A percentile compares a stretch with the other conserved stretches of the same genome.
Evolutionary conservation across 2,888 invertebrate species (phyloP).

Genomic region (Cepaea hortensis): DNA sequence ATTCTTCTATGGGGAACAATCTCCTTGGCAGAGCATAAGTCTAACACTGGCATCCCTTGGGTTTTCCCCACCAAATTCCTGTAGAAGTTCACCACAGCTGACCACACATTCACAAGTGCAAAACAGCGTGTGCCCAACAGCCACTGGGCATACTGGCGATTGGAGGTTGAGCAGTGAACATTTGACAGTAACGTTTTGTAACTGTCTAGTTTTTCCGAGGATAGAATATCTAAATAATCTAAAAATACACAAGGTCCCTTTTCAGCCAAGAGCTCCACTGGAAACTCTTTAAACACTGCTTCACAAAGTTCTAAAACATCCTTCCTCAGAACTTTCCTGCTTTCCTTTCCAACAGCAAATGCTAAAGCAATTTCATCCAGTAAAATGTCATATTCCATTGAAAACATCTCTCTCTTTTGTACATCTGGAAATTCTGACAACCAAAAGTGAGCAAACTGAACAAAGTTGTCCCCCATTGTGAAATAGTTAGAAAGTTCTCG

Average conservation of each 20-base stretch:
- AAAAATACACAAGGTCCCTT: conserved; percentile 71
- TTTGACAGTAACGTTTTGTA: conserved; percentile 73
- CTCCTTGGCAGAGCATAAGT: conserved; percentile 44
- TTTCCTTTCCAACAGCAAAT: conserved; percentile 70
- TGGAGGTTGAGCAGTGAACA: conserved; percentile 72
- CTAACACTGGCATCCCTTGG: conserved; percentile 47
- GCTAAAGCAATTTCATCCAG: conserved; percentile 71
- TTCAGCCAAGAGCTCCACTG: conserved; percentile 66
- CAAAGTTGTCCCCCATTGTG: conserved; percentile 70
- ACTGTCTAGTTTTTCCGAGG: conserved; percentile 66
- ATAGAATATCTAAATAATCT: conserved; percentile 71
- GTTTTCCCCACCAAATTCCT: conserved; percentile 58
- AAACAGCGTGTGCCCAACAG: conserved; percentile 72
- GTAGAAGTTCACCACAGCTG: conserved; percentile 73
- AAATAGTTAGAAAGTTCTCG: conserved; percentile 68
- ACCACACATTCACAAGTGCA: conserved; percentile 73
- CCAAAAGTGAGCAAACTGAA: conserved; percentile 75
- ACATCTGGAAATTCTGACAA: conserved; percentile 70
- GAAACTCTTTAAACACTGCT: conserved; percentile 74
- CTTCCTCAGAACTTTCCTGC: conserved; percentile 62
- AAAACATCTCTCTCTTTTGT: conserved; percentile 71
- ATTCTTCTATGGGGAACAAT: conserved; percentile 62
- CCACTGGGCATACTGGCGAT: conserved; percentile 74
- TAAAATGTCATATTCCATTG: conserved; percentile 72
- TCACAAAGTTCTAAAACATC: conserved; percentile 68